Base-by-base conservation (phyloP, 1,140 invertebrate genomes). In the Marisa cornuarietis region DNA sequence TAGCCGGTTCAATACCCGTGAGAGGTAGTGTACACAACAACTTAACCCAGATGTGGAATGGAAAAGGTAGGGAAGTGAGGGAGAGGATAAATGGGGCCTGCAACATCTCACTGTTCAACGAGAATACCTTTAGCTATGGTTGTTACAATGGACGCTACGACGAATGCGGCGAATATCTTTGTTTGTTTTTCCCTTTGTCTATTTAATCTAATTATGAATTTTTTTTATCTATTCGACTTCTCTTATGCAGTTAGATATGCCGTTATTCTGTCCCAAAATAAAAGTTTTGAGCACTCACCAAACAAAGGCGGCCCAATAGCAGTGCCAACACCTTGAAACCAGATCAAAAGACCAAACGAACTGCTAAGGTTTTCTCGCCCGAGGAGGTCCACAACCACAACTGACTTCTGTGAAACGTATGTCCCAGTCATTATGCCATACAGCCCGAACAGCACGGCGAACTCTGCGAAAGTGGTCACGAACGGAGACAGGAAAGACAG, bases 321-420 rank as follows among this genome's bases (percentile, higher is more conserved):
- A 4, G 96, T 95, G 4, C 96, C 96, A 71, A 97, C 88, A 52
- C 97, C 97, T 94, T 98, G 97, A 91, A 99, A 98, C 62, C 98
- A 92, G 79, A 98, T 94, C 68, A 98, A 93, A 24, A 99, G 91
- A 42, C 98, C 98, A 90, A 98, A 98, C 14, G 96, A 96, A 90
- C 97, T 98, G 0, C 96, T 97, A 22, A 98, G 90, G 85, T 96
- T 95, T 85, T 97, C 96, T 81, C 98, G 90, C 0, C 97, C 98
- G 74, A 99, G 92, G 52, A 99, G 93, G 86, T 99, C 97, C 11
- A 98, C 97, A 22, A 93, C 85, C 52, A 99, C 93, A 63, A 99
- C 95, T 1, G 98, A 98, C 81, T 98, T 94, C 61, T 99, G 92
- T 0, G 98, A 97, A 14, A 97, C 96, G 77, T 92, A 93, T 58